These are phyloP conservation scores for Caenorhabditis uteleia DNA, from an alignment of 2,888 invertebrate species.

Conservation along the genomic window DNA sequence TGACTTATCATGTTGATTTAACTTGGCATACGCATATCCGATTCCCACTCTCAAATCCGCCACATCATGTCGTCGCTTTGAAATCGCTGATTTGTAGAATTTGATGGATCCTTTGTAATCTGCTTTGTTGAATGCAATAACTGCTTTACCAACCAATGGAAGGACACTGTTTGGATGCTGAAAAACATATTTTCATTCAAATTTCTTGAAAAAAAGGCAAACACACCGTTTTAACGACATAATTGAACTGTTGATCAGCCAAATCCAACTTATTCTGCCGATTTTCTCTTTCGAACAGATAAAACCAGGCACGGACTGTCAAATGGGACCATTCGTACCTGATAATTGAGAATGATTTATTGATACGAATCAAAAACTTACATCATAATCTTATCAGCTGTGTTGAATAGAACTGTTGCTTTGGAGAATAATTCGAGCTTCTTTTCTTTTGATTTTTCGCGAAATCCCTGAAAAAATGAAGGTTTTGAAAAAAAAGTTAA, in stretches of 20 bases:
- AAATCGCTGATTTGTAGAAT: conserved; percentile 88
- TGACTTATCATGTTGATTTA: conserved; percentile 93
- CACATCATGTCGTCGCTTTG: conserved; percentile 74
- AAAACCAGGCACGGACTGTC: conserved; percentile 95
- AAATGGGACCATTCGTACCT: conserved; percentile 99
- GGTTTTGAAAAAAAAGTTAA: no score
- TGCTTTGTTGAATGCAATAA: conserved; percentile 97
- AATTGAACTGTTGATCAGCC: conserved; percentile 99
- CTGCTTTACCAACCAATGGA: conserved; percentile 94
- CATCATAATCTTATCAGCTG: conserved; percentile 99
- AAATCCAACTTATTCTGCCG: conserved; percentile 82
- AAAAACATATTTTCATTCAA: conserved; percentile 4
- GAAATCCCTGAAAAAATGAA: conserved; percentile 84
- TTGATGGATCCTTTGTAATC: conserved; percentile 89
- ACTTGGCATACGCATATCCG: conserved; percentile 97
- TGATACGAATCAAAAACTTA: neutral
- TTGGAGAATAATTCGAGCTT: conserved; percentile 88
- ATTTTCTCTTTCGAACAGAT: conserved; percentile 80
- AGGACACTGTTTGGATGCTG: conserved; percentile 86
- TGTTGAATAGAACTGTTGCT: conserved; percentile 94
- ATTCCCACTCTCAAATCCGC: conserved; percentile 94
- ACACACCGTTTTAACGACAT: conserved; percentile 81
- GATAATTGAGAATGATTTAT: conserved; percentile 1
- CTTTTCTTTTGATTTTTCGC: conserved; percentile 92
- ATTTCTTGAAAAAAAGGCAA: neutral